phyloP scores from a whole-genome alignment of 1,140 invertebrate genomes.

The Probaryconus sp. region DNA sequence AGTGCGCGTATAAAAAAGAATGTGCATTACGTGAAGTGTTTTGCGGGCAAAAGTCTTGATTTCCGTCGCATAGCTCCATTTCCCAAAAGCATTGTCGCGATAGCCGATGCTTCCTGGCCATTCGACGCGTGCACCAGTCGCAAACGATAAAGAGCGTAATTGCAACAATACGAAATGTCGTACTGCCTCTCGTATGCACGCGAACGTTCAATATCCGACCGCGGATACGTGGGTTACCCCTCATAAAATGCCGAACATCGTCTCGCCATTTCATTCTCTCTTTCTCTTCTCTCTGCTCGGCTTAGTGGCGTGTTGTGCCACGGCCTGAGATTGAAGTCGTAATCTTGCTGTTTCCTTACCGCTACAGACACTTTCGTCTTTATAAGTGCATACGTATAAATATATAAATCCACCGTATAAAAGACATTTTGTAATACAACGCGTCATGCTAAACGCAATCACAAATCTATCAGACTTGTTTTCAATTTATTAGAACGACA shows the following conservation, averaged over 20 bases:
- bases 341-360: conserved; percentile 44
- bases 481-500: no score
- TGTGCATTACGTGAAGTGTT: conserved; percentile 28
- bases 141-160: conserved; percentile 59
- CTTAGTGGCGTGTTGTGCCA: conserved; percentile 20
- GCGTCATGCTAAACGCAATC: conserved; percentile 4
- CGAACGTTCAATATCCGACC: conserved; percentile 59
- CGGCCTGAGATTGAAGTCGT: conserved; percentile 51
- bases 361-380: conserved; percentile 44
- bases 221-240: conserved; percentile 38
- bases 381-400: conserved; percentile 45
- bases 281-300: conserved; percentile 1
- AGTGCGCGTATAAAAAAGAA: no score
- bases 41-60: conserved; percentile 44
- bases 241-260: conserved; percentile 37
- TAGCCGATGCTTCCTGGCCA: conserved; percentile 31
- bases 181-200: conserved; percentile 50
- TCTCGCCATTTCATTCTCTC: no score
- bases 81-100: conserved; percentile 54
- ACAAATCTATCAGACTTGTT: conserved; percentile 10
- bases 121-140: conserved; percentile 50
- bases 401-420: conserved; percentile 17
- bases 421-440: conserved; percentile 6
- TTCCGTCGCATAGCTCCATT: conserved; percentile 54
- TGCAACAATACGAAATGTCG: conserved; percentile 48